These are phyloP conservation scores for Corythaixoides concolor DNA, from an alignment of 2,113 vertebrate genomes.

Conservation along the genomic window DNA sequence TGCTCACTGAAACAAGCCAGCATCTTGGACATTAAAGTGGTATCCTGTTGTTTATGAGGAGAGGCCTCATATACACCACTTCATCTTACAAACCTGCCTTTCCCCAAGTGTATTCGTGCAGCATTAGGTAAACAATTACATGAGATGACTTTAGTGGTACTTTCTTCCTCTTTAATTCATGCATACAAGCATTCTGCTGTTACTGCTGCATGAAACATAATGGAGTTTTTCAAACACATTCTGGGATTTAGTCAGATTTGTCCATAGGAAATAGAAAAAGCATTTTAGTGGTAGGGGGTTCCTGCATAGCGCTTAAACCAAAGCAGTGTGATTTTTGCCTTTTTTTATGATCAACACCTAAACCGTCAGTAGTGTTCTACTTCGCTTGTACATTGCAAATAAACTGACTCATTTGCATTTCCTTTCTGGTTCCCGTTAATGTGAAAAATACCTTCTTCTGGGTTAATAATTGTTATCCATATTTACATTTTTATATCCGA, in stretches of 20 bases:
- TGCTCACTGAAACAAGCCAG: slow-evolving; percentile 88
- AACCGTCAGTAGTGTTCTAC: slow-evolving; percentile 2
- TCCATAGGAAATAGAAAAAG: slow-evolving; percentile 56
- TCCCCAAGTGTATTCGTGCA: slow-evolving; percentile 79
- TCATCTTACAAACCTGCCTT: slow-evolving; percentile 84
- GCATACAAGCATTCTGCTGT: slow-evolving; percentile 66
- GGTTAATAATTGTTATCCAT: slow-evolving; percentile 58
- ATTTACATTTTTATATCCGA: slow-evolving; percentile 73
- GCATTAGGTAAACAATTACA: slow-evolving; percentile 87
- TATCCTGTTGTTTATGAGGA: slow-evolving; percentile 87
- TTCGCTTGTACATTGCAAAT: not conserved
- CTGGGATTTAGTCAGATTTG: slow-evolving; percentile 68
- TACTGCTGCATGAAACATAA: slow-evolving; percentile 74
- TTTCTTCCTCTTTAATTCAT: slow-evolving; percentile 76
- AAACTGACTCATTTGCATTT: slow-evolving; percentile 30
- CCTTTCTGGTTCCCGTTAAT: slow-evolving; percentile 19
- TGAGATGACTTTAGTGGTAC: slow-evolving; percentile 79
- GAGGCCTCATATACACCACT: slow-evolving; percentile 82
- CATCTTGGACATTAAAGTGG: slow-evolving; percentile 90
- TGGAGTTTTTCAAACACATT: slow-evolving; percentile 72
- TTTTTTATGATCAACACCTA: slow-evolving; percentile 35
- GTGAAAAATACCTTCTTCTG: slow-evolving; percentile 42
- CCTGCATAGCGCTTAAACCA: slow-evolving; percentile 19
- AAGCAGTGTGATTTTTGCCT: not conserved
- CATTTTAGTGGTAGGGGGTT: slow-evolving; percentile 53